Evolutionary conservation across 2,888 invertebrate species (phyloP).

Genomic region (Acanthosepion lycidas): DNA sequence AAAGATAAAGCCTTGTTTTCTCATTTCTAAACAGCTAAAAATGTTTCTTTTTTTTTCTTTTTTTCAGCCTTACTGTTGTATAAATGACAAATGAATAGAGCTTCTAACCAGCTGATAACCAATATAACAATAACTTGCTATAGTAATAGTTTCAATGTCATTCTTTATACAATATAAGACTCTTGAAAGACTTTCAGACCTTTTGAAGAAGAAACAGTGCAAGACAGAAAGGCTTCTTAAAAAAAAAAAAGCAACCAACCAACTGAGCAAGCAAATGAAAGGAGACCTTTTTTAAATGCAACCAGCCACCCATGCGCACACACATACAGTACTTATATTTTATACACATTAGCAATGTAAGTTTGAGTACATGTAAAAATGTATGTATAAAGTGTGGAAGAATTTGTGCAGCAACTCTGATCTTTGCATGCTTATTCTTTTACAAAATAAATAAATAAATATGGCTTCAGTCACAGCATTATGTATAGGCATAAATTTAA

Average conservation of each 20-base stretch:
- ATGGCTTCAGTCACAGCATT: not conserved
- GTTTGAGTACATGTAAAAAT: not conserved
- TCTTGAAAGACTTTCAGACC: not conserved
- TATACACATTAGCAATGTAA: not conserved
- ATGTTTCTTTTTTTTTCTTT: not conserved
- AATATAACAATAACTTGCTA: not conserved
- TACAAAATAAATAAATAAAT: not conserved
- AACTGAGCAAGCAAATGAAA: not conserved
- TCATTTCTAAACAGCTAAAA: not conserved
- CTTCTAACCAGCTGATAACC: not conserved
- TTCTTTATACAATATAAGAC: not conserved
- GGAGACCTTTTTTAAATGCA: not conserved
- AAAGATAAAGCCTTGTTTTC: slow-evolving; percentile 25
- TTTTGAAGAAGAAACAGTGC: not conserved
- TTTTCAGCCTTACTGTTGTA: not conserved
- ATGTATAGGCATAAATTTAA: not conserved
- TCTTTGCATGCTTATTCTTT: not conserved
- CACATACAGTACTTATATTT: not conserved
- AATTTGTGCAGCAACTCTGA: not conserved
- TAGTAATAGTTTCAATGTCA: not conserved
- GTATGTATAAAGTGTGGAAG: not conserved
- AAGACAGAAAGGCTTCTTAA: not conserved
- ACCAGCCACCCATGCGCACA: not conserved
- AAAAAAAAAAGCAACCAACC: not conserved
- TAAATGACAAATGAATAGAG: not conserved